phyloP scores from a whole-genome alignment of 2,888 invertebrate genomes.

The Salpingus planirostris region DNA sequence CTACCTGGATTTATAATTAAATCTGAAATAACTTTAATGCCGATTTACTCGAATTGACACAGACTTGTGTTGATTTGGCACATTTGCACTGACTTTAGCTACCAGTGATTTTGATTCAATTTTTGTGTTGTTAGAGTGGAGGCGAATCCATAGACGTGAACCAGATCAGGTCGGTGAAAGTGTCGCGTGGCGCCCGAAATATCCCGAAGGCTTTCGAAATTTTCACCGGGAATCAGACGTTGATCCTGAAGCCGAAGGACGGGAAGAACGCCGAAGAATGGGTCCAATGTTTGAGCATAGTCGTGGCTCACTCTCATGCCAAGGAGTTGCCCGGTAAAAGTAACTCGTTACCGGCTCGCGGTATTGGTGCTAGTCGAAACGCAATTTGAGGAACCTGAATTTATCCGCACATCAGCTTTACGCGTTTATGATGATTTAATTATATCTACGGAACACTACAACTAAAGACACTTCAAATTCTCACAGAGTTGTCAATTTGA shows the following conservation, averaged over 20 bases:
- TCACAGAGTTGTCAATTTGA: too few species aligned
- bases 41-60: too few species aligned
- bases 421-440: too few species aligned
- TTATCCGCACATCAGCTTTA: too few species aligned
- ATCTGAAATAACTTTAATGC: too few species aligned
- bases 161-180: conserved; percentile 91
- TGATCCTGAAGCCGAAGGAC: conserved; percentile 89
- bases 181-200: conserved; percentile 80
- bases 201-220: conserved; percentile 96
- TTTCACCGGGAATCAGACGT: conserved; percentile 86
- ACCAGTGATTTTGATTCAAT: too few species aligned
- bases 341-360: conserved; percentile 42
- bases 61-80: too few species aligned
- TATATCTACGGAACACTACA: too few species aligned
- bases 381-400: conserved; percentile 33
- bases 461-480: too few species aligned
- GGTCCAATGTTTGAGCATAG: conserved; percentile 91
- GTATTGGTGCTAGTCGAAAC: conserved; percentile 40
- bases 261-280: conserved; percentile 93
- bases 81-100: too few species aligned
- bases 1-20: too few species aligned
- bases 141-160: conserved; percentile 83
- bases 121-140: conserved; percentile 63
- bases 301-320: conserved; percentile 79
- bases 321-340: conserved; percentile 45